phyloP scores from a whole-genome alignment of 2,113 vertebrate genomes.

The Clarias magur region DNA sequence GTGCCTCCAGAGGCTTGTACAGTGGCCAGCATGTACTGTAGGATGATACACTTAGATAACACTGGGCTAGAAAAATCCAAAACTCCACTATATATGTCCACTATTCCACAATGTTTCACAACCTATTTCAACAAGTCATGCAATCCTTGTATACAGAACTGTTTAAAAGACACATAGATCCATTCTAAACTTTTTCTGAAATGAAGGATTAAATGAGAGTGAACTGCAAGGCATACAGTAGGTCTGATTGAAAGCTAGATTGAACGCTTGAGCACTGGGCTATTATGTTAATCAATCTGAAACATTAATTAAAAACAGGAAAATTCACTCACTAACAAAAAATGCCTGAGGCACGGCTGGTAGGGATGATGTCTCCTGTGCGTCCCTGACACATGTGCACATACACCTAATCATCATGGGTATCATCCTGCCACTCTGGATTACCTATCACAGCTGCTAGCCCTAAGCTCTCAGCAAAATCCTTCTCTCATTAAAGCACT shows the following conservation, averaged over 20 bases:
- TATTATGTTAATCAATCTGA: constrained; percentile 41
- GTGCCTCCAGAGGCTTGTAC: too few species aligned
- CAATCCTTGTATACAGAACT: neutral
- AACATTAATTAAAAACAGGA: constrained; percentile 44
- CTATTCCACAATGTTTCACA: neutral
- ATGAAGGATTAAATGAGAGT: neutral
- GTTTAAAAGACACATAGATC: neutral
- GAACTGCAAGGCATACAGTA: constrained; percentile 6
- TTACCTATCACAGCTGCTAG: constrained; percentile 23
- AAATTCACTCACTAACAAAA: constrained; percentile 30
- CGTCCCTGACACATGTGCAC: constrained; percentile 1
- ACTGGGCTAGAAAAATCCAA: neutral
- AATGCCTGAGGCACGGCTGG: constrained; percentile 33
- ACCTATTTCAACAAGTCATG: neutral
- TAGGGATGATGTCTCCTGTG: constrained; percentile 17
- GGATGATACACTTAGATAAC: neutral
- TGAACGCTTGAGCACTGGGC: constrained; percentile 23
- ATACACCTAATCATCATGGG: constrained; percentile 31
- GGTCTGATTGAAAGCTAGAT: constrained; percentile 9
- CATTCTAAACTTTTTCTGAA: neutral
- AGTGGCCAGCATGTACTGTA: too few species aligned
- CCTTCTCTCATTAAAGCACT: constrained; percentile 13
- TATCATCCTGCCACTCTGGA: constrained; percentile 23
- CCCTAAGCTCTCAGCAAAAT: constrained; percentile 12
- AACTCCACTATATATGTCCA: neutral